A percentile compares a stretch with the other conserved stretches of the same genome.
These are phyloP conservation scores for Sinelater perroti DNA, from an alignment of 2,888 invertebrate species.

Conservation along the genomic window DNA sequence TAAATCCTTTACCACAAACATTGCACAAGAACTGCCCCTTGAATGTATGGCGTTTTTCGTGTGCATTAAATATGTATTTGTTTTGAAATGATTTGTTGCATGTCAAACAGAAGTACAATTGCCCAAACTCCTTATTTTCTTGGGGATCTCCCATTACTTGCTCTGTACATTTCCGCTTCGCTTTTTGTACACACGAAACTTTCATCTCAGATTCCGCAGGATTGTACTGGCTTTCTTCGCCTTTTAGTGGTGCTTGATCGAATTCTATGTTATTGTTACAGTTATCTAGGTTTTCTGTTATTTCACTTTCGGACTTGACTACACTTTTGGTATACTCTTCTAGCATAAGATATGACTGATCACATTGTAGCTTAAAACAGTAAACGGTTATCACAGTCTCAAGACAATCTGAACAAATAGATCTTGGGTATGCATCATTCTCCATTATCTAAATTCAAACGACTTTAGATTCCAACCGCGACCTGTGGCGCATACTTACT, in stretches of 20 bases:
- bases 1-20: conserved; percentile 44
- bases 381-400: conserved; percentile 46
- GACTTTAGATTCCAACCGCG: too few relatives aligned
- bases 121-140: conserved; percentile 22
- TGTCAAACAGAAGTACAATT: conserved; percentile 43
- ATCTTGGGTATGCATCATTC: conserved; percentile 23
- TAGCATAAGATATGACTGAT: conserved; percentile 36
- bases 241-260: conserved; percentile 3
- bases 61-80: conserved; percentile 49
- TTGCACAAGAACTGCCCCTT: conserved; percentile 50
- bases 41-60: conserved; percentile 43
- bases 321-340: conserved; percentile 27
- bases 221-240: background rate
- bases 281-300: conserved; percentile 9
- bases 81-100: conserved; percentile 52
- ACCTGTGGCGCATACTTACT: too few relatives aligned
- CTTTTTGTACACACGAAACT: background rate
- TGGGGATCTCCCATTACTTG: background rate
- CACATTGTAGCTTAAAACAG: conserved; percentile 50
- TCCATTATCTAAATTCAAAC: conserved; percentile 22
- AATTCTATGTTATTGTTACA: background rate
- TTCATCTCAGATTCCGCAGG: background rate
- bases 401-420: conserved; percentile 48
- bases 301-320: conserved; percentile 5
- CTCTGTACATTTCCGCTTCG: background rate